Percentiles rank a stretch among this genome's conserved stretches.
Evolutionary conservation across 1,140 invertebrate species (phyloP).

Genomic region (Agrilus planipennis): DNA sequence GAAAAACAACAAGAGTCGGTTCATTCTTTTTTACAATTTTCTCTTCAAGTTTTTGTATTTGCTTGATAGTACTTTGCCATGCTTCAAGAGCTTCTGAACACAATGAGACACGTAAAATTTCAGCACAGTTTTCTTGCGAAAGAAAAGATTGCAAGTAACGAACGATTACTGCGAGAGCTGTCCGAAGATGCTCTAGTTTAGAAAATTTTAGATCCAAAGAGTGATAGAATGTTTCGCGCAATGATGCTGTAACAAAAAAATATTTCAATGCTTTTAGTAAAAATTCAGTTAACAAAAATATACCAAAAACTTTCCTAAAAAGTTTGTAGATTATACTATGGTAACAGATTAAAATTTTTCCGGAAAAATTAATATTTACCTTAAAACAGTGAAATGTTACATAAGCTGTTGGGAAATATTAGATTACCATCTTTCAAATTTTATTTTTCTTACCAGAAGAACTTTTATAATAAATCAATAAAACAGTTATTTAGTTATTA

Average conservation of each 20-base stretch:
- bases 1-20: slow-evolving; percentile 42
- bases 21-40: slow-evolving; percentile 26
- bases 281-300: background rate
- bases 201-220: slow-evolving; percentile 42
- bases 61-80: slow-evolving; percentile 47
- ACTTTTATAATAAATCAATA: background rate
- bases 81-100: slow-evolving; percentile 40
- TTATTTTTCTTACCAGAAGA: background rate
- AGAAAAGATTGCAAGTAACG: slow-evolving; percentile 39
- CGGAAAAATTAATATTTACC: too few species aligned
- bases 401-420: too few species aligned
- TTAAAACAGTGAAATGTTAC: too few species aligned
- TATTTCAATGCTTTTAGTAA: background rate
- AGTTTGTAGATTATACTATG: too few species aligned
- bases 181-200: slow-evolving; percentile 45
- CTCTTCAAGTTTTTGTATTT: slow-evolving; percentile 35
- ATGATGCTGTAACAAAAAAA: too few species aligned
- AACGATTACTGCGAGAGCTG: slow-evolving; percentile 42
- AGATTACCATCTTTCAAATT: background rate
- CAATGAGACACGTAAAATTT: slow-evolving; percentile 36
- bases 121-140: slow-evolving; percentile 26
- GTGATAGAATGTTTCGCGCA: slow-evolving; percentile 1
- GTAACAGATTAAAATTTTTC: too few species aligned
- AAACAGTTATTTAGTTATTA: background rate
- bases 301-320: too few species aligned